These are phyloP conservation scores for Corbicula japonica DNA, from an alignment of 2,888 invertebrate species.

Conservation along the genomic window DNA sequence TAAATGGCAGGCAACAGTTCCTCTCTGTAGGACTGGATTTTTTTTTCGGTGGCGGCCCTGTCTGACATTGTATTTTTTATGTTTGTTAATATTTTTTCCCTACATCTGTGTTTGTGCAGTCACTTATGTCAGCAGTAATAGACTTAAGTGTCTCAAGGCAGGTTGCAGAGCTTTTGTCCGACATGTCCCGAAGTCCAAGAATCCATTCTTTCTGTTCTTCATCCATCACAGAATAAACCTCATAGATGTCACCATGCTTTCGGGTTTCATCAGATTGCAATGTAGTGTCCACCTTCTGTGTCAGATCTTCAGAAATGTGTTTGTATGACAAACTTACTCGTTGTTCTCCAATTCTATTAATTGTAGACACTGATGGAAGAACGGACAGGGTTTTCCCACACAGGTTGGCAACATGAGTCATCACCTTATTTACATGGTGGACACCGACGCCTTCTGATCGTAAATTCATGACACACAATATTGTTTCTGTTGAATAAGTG, in stretches of 20 bases:
- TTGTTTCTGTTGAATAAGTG: constrained; percentile 4
- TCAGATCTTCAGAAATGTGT: constrained; percentile 12
- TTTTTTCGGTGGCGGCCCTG: constrained; percentile 41
- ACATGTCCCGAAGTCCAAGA: constrained; percentile 31
- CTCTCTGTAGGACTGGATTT: constrained; percentile 33
- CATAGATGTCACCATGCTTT: constrained; percentile 36
- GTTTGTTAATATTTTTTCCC: constrained; percentile 24
- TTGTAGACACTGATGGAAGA: constrained; percentile 6
- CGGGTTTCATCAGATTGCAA: constrained; percentile 39
- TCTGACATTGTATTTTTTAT: constrained; percentile 50
- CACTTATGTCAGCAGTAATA: constrained; percentile 33
- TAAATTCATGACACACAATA: constrained; percentile 13
- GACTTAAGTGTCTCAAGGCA: constrained; percentile 29
- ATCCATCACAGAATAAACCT: constrained; percentile 41
- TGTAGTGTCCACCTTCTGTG: constrained; percentile 16
- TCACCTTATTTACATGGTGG: constrained; percentile 15
- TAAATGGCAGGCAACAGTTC: constrained; percentile 34
- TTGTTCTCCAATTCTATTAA: constrained; percentile 12
- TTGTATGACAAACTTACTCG: constrained; percentile 11
- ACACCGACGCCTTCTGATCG: constrained; percentile 12
- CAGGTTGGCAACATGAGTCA: constrained; percentile 16
- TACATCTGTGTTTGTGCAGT: constrained; percentile 10
- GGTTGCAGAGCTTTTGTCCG: constrained; percentile 15
- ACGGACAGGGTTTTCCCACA: constrained; percentile 1
- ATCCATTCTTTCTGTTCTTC: constrained; percentile 35